phyloP scores from a whole-genome alignment of 2,797 vertebrate genomes.

The Garrulus glandarius region DNA sequence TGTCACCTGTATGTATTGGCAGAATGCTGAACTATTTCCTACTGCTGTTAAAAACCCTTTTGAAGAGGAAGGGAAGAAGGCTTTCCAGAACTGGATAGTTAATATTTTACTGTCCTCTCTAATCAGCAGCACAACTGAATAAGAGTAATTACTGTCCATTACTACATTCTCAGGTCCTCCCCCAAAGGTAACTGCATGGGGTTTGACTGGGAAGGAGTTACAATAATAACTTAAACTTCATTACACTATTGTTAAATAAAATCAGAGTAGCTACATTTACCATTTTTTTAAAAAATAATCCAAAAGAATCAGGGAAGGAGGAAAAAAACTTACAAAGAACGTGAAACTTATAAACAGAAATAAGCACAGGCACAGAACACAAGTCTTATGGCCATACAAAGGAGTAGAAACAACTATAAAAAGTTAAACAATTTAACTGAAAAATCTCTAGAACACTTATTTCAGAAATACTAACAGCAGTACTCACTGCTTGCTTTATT shows the following conservation, averaged over 20 bases:
- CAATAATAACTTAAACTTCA: neutral
- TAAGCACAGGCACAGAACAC: neutral
- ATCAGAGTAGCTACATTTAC: neutral
- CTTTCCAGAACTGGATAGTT: neutral
- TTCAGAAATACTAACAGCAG: neutral
- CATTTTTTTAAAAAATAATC: neutral
- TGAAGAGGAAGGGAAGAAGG: neutral
- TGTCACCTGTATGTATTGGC: neutral
- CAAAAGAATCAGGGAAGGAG: neutral
- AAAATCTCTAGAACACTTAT: neutral
- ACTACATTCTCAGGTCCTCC: neutral
- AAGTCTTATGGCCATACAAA: neutral
- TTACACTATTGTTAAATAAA: neutral
- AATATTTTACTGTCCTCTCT: neutral
- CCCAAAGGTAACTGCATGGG: neutral
- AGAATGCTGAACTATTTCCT: neutral
- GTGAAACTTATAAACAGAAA: neutral
- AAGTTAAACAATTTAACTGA: neutral
- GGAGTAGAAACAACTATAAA: neutral
- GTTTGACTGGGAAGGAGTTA: neutral
- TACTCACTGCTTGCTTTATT: neutral
- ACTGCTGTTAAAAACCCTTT: neutral
- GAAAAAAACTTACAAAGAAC: neutral
- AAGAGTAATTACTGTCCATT: neutral
- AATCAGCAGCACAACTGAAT: neutral